Conservation (phyloP, 2,888 invertebrate species). For the Drosophila colorata region DNA sequence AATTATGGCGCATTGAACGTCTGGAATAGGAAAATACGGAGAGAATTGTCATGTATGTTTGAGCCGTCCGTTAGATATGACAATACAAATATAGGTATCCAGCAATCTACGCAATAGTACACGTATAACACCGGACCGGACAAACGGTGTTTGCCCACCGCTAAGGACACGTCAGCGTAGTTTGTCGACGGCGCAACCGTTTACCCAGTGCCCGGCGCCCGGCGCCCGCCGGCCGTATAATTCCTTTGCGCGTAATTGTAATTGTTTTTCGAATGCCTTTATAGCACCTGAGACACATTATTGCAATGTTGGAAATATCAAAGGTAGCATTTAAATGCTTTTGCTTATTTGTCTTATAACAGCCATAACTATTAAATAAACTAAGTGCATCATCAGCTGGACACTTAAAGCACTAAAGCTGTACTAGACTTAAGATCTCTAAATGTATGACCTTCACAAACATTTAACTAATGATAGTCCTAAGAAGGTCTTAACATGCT, state of each 20-base stretch:
- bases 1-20: slow-evolving; percentile 49
- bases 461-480: too few species aligned
- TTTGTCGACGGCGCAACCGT: slow-evolving; percentile 12
- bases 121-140: slow-evolving; percentile 21
- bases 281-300: background rate
- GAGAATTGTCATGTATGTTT: background rate
- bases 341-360: slow-evolving; percentile 8
- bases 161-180: slow-evolving; percentile 75
- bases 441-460: too few species aligned
- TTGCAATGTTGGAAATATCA: background rate
- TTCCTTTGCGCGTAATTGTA: slow-evolving; percentile 38
- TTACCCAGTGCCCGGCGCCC: slow-evolving; percentile 2
- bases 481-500: too few species aligned
- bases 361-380: slow-evolving; percentile 5
- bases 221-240: slow-evolving; percentile 13
- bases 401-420: too few species aligned
- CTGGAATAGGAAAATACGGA: slow-evolving; percentile 22
- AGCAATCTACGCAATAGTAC: slow-evolving; percentile 5
- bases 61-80: slow-evolving; percentile 47
- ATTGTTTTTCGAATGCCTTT: slow-evolving; percentile 24
- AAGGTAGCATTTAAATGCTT: background rate
- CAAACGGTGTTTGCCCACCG: slow-evolving; percentile 19
- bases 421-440: too few species aligned
- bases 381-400: background rate
- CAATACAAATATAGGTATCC: slow-evolving; percentile 29